phyloP scores from a whole-genome alignment of 2,113 vertebrate genomes.

The Pristiophorus japonicus region DNA sequence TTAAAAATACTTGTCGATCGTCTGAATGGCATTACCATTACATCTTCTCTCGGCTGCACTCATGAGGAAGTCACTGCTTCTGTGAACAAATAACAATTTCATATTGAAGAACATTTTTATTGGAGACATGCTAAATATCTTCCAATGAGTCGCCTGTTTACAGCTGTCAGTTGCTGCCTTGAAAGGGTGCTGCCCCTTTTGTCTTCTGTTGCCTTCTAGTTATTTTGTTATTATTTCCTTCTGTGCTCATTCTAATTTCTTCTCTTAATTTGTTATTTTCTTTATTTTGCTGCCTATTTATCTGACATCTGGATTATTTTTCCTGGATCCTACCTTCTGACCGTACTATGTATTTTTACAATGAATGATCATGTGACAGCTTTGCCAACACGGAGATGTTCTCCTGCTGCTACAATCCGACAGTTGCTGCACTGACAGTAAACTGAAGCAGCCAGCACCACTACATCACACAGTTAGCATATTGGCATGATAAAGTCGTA shows the following conservation, averaged over 20 bases:
- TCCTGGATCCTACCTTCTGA: constrained; percentile 1
- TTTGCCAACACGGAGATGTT: background rate
- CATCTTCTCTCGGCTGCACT: background rate
- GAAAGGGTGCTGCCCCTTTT: background rate
- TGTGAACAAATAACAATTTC: background rate
- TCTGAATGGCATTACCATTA: background rate
- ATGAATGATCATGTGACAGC: background rate
- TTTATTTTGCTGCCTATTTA: background rate
- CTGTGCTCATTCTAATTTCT: background rate
- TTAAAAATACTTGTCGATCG: background rate
- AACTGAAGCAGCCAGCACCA: background rate
- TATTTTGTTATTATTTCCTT: background rate
- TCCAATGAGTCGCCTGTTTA: background rate
- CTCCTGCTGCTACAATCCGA: background rate
- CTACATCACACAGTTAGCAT: constrained; percentile 10
- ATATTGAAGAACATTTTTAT: background rate
- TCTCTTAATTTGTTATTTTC: too few species aligned
- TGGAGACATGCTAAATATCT: background rate
- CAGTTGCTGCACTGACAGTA: background rate
- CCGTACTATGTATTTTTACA: constrained; percentile 12
- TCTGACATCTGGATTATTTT: background rate
- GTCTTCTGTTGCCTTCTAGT: background rate
- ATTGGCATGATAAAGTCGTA: constrained; percentile 10
- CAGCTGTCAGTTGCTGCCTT: background rate
- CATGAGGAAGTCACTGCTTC: background rate